Base-by-base conservation (phyloP, 2,113 vertebrate genomes). In the Abramis brama region DNA sequence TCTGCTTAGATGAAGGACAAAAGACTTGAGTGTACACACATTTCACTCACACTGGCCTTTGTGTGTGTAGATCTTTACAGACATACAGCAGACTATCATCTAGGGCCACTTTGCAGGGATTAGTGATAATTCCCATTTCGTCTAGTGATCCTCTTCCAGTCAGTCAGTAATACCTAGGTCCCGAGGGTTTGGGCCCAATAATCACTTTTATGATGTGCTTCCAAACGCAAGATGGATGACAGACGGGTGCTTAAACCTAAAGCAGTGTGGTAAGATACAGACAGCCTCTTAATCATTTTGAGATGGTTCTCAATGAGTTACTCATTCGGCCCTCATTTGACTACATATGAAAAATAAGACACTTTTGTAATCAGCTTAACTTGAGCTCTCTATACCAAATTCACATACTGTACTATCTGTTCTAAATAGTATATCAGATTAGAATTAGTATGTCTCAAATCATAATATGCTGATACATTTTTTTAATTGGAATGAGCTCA, bases 111-210 rank as follows among this genome's bases (percentile, higher is more conserved):
- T 81, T 43, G 25, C 47, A 73, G 59, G 79, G 64, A 88, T 86
- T 68, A 78, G 66, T 23, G 30, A 25, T 79, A 85, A 82, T 62
- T 85, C 79, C 55, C 12, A 71, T 45, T 85, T 79, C 21, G 66
- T 60, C 43, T 59, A 73, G 45, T 87, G 79, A 86, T 87, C 86
- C 86, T 84, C 43, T 71, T 76, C 19, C 76, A 60, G 80, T 43
- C 62, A 66, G 55, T 77, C 71, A 66, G 55, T 77, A 60, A 86
- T 52, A 15, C 50, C 77, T 43, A 43, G 5, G 55, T 79, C 88
- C 74, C 80, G 11, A 50, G 86, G 86, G 80, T 83, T 50, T 60
- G 52, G 70, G 57, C 36, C 43, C 36, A 66, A 68, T 76, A 87
- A 84, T 86, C 75, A 80, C 75, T 74, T 66, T 11, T 17, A 43